Percentiles rank a stretch among this genome's conserved stretches.
These are phyloP conservation scores for Xyrichtys novacula DNA, from an alignment of 2,797 vertebrate genomes.

Conservation along the genomic window DNA sequence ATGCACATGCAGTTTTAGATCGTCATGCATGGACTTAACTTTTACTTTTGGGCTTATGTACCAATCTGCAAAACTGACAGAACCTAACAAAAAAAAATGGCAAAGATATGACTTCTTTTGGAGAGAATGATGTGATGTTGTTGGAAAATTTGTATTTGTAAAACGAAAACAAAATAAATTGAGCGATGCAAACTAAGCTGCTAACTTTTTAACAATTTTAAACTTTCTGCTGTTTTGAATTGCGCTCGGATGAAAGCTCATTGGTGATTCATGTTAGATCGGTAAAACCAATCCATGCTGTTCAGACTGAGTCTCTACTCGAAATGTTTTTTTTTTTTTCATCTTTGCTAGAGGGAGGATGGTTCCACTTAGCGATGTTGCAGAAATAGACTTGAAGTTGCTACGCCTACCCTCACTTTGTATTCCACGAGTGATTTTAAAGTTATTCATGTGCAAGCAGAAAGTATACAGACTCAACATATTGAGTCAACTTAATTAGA, in stretches of 20 bases:
- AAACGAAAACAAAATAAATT: constrained; percentile 32
- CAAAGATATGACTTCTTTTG: neutral
- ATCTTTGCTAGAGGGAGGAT: constrained; percentile 60
- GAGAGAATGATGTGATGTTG: neutral
- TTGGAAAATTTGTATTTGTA: neutral
- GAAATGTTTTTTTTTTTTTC: constrained; percentile 60
- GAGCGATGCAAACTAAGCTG: constrained; percentile 8
- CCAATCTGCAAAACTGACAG: neutral
- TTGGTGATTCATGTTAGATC: constrained; percentile 58
- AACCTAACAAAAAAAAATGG: neutral
- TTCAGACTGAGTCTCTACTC: constrained; percentile 38
- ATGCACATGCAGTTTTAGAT: too few relatives aligned
- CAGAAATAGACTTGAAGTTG: constrained; percentile 23
- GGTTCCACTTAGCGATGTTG: constrained; percentile 46
- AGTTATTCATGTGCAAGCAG: constrained; percentile 24
- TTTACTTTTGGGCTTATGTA: neutral
- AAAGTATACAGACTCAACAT: neutral
- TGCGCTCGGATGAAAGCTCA: constrained; percentile 47
- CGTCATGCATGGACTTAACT: neutral
- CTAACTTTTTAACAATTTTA: constrained; percentile 14
- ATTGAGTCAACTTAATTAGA: constrained; percentile 26
- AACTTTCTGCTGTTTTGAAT: constrained; percentile 39
- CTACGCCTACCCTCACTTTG: constrained; percentile 13
- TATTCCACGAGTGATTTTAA: constrained; percentile 37
- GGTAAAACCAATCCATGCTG: constrained; percentile 65